A percentile compares a stretch with the other conserved stretches of the same genome.
Conservation (phyloP, 2,113 vertebrate genomes). For the Rhinopomastus cyanomelas region DNA sequence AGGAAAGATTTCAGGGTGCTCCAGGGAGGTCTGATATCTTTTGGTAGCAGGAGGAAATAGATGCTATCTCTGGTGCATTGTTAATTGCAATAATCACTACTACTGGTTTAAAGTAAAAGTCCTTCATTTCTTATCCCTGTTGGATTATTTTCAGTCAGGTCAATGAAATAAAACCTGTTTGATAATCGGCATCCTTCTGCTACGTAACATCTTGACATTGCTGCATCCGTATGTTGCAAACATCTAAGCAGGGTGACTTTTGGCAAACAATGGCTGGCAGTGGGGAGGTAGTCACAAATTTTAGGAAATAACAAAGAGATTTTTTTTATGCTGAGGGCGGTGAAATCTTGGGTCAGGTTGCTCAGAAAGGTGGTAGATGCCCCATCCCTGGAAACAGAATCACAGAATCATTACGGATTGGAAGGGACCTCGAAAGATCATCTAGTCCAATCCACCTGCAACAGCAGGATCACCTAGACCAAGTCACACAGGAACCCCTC, state of each 20-base stretch:
- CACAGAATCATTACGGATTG: too few relatives aligned
- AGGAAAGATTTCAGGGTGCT: slow-evolving; percentile 52
- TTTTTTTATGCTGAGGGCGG: neutral
- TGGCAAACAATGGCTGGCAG: neutral
- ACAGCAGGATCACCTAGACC: too few relatives aligned
- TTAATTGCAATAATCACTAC: slow-evolving; percentile 45
- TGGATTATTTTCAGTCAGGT: neutral
- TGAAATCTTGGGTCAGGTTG: neutral
- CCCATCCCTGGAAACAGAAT: neutral
- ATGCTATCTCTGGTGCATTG: slow-evolving; percentile 31
- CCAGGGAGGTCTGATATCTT: slow-evolving; percentile 27
- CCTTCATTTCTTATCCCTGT: slow-evolving; percentile 5
- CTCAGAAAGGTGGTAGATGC: neutral
- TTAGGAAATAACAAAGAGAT: neutral
- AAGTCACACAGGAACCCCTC: too few relatives aligned
- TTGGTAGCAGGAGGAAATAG: slow-evolving; percentile 30
- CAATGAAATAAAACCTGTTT: slow-evolving; percentile 5
- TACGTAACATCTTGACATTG: neutral
- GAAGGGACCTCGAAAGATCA: too few relatives aligned
- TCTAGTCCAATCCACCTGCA: too few relatives aligned
- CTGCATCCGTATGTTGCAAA: neutral
- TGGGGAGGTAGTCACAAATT: neutral
- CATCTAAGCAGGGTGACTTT: neutral
- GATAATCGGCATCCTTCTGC: neutral
- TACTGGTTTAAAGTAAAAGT: slow-evolving; percentile 38